A percentile compares a stretch with the other conserved stretches of the same genome.
Evolutionary conservation across 2,888 invertebrate species (phyloP).

Genomic region (Leucophenga montana): DNA sequence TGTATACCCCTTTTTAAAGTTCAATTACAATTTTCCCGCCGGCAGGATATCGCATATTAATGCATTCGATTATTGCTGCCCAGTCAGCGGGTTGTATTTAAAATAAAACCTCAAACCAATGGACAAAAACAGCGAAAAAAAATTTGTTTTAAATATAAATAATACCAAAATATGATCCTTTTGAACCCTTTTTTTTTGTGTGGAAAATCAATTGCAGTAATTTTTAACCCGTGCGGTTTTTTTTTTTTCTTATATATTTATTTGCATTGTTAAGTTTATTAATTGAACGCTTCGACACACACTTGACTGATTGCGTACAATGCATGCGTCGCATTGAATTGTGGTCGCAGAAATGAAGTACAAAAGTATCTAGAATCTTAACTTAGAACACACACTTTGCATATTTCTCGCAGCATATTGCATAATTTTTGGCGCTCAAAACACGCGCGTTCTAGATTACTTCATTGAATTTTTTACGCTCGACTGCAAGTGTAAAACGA

Average conservation of each 20-base stretch:
- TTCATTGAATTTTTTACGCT: constrained; percentile 63
- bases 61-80: constrained; percentile 44
- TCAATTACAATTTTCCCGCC: constrained; percentile 54
- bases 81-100: constrained; percentile 62
- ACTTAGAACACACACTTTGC: constrained; percentile 13
- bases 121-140: neutral
- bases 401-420: constrained; percentile 51
- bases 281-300: constrained; percentile 48
- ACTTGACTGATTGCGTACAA: constrained; percentile 59
- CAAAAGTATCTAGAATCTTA: neutral
- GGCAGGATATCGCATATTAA: constrained; percentile 55
- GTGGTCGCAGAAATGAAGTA: neutral
- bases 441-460: constrained; percentile 40
- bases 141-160: neutral
- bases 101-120: constrained; percentile 53
- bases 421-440: constrained; percentile 31
- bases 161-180: no score
- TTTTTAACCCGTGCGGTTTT: constrained; percentile 55
- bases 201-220: constrained; percentile 8
- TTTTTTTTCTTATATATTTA: neutral
- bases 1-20: constrained; percentile 6
- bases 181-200: neutral
- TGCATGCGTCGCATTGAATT: constrained; percentile 17
- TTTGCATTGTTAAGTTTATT: constrained; percentile 26
- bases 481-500: constrained; percentile 59